Conservation (phyloP, 1,140 invertebrate species). For the Ectropis grisescens region DNA sequence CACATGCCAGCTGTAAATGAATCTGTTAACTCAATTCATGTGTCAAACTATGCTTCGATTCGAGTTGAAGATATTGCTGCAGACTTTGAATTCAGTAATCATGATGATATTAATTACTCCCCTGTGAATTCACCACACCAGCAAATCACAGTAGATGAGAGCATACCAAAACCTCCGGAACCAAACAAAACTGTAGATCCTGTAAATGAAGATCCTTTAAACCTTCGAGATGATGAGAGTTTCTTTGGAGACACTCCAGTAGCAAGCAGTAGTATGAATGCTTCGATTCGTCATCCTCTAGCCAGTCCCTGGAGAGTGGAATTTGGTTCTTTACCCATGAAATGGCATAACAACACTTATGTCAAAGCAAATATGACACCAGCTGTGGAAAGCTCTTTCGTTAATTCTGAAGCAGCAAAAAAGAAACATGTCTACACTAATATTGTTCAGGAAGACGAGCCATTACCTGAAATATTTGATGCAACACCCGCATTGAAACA, state of each 20-base stretch:
- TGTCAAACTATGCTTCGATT: constrained; percentile 16
- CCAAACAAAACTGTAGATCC: constrained; percentile 1
- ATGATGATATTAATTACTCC: constrained; percentile 43
- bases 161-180: neutral
- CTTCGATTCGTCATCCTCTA: constrained; percentile 36
- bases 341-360: constrained; percentile 53
- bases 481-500: constrained; percentile 36
- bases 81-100: constrained; percentile 29
- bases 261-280: constrained; percentile 55
- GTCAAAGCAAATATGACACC: constrained; percentile 61
- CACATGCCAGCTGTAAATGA: too few species aligned
- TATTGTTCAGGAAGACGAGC: constrained; percentile 32
- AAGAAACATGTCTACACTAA: constrained; percentile 61
- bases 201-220: constrained; percentile 33
- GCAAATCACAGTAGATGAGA: neutral
- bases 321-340: constrained; percentile 52
- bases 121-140: constrained; percentile 37
- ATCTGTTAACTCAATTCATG: too few species aligned
- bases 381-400: constrained; percentile 51
- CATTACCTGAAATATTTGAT: constrained; percentile 22
- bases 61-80: constrained; percentile 47
- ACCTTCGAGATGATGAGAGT: constrained; percentile 43
- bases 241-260: constrained; percentile 54
- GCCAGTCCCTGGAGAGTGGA: constrained; percentile 56
- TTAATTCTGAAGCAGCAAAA: constrained; percentile 34